Evolutionary conservation across 2,113 vertebrate species (phyloP).

Genomic region (Chionomys nivalis): DNA sequence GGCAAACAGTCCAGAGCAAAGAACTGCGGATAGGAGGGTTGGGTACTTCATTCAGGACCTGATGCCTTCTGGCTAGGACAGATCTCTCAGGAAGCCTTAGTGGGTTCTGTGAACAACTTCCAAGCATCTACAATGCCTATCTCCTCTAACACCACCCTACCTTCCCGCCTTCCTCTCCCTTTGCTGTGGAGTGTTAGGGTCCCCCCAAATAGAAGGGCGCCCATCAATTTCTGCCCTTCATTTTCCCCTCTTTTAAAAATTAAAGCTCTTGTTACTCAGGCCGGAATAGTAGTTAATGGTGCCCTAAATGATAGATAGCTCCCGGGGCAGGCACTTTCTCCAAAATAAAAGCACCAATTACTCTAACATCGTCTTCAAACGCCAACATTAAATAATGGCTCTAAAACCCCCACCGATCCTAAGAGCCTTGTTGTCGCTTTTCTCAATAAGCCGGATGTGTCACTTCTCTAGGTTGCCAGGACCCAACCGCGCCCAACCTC

Average conservation of each 20-base stretch:
- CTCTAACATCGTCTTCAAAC: not conserved
- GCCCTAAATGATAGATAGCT: constrained; percentile 70
- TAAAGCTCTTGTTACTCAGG: constrained; percentile 38
- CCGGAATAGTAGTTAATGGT: constrained; percentile 51
- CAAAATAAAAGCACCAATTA: constrained; percentile 56
- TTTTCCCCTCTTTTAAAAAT: not conserved
- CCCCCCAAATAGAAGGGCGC: not conserved
- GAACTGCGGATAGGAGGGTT: not conserved
- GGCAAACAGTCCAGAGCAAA: not conserved
- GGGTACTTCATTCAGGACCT: not conserved
- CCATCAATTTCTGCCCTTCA: not conserved
- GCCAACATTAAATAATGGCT: constrained; percentile 19
- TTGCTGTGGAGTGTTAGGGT: not conserved
- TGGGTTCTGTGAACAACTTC: constrained; percentile 47
- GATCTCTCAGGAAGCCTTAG: not conserved
- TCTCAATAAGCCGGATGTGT: not conserved
- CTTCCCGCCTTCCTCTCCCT: constrained; percentile 43
- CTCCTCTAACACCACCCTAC: not conserved
- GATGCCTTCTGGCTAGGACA: accelerated
- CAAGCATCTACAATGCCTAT: not conserved
- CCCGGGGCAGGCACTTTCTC: not conserved
- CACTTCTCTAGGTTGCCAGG: constrained; percentile 18
- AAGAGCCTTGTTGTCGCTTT: not conserved
- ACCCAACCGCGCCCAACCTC: constrained; percentile 49
- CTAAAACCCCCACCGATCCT: not conserved